phyloP scores from a whole-genome alignment of 2,888 invertebrate species.

The Lasioglossum vierecki region DNA sequence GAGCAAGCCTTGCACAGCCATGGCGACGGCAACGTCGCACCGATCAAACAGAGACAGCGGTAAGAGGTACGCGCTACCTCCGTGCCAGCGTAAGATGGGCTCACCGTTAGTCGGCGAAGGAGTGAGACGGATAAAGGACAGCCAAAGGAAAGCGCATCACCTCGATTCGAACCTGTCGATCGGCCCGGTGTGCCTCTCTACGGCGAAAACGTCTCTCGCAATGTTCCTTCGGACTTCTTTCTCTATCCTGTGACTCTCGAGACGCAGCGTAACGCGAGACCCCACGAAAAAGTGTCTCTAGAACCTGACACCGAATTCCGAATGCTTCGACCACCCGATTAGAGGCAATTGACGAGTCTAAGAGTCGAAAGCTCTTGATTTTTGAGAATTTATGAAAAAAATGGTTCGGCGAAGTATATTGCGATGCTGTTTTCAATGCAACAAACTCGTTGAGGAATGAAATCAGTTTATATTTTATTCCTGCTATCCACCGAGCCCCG shows the following conservation, averaged over 20 bases:
- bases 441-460: too few relatives aligned
- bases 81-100: slow-evolving; percentile 59
- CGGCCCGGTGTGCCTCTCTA: slow-evolving; percentile 24
- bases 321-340: too few relatives aligned
- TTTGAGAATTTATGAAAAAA: too few relatives aligned
- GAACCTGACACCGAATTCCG: too few relatives aligned
- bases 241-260: background rate
- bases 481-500: too few relatives aligned
- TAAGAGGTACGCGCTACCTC: slow-evolving; percentile 49
- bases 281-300: too few relatives aligned
- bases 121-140: slow-evolving; percentile 68
- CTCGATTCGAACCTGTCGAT: slow-evolving; percentile 59
- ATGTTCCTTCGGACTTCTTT: background rate
- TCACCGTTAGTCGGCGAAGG: slow-evolving; percentile 72
- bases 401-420: too few relatives aligned
- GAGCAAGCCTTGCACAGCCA: slow-evolving; percentile 53
- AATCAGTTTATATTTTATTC: too few relatives aligned
- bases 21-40: slow-evolving; percentile 62
- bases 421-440: too few relatives aligned
- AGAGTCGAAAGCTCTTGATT: too few relatives aligned
- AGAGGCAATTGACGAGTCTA: too few relatives aligned
- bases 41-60: slow-evolving; percentile 72
- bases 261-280: too few relatives aligned
- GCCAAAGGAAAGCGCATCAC: slow-evolving; percentile 69
- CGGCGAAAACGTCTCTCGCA: slow-evolving; percentile 35